phyloP scores from a whole-genome alignment of 2,888 invertebrate species.

The Lydus trimaculatus region DNA sequence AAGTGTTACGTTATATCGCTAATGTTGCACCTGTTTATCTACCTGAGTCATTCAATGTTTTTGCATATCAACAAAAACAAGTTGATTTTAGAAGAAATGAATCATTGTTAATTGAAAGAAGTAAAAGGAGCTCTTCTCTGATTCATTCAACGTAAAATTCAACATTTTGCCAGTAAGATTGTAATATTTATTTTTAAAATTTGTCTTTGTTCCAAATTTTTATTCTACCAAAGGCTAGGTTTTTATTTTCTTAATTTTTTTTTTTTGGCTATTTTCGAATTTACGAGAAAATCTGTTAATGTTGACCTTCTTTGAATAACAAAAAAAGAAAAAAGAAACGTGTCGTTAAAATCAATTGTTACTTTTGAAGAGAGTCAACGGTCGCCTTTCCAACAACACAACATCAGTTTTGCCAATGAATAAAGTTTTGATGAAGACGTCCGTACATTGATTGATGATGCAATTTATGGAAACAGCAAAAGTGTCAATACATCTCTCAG shows the following conservation, averaged over 20 bases:
- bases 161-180: neutral
- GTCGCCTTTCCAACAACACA: neutral
- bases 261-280: neutral
- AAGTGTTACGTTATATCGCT: neutral
- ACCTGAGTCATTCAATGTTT: neutral
- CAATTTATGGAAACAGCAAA: conserved; percentile 30
- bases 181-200: conserved; percentile 1
- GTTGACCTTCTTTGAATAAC: too few species aligned
- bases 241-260: too few species aligned
- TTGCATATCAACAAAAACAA: neutral
- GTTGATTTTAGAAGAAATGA: neutral
- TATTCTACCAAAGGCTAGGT: neutral
- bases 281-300: too few species aligned
- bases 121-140: neutral
- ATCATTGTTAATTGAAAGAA: neutral
- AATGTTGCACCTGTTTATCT: neutral
- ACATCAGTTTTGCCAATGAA: conserved; percentile 23
- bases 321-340: too few species aligned
- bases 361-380: neutral
- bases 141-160: neutral
- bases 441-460: conserved; percentile 37
- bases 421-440: conserved; percentile 39
- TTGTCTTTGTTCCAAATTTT: neutral
- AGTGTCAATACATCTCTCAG: conserved; percentile 24
- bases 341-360: neutral